Conservation (phyloP, 2,113 vertebrate genomes). For the Psittacula cyanocephala region DNA sequence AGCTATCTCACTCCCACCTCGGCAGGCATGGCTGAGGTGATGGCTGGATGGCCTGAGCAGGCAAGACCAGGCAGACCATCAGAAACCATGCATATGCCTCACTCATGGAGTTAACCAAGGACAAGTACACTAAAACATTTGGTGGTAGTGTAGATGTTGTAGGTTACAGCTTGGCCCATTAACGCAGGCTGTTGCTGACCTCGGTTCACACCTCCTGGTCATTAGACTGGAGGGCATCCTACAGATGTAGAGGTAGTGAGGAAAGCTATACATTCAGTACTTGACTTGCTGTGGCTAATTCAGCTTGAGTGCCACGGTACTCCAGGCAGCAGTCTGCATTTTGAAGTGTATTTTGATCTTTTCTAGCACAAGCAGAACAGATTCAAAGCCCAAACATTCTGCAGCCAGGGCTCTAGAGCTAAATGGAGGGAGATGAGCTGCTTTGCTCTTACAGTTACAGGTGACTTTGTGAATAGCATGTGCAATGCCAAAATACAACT, state of each 20-base stretch:
- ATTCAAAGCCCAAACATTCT: neutral
- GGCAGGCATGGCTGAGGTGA: neutral
- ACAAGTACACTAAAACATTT: fast-evolving
- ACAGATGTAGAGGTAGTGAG: neutral
- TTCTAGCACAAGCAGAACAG: neutral
- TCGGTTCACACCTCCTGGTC: neutral
- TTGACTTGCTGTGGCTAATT: neutral
- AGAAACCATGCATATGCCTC: fast-evolving
- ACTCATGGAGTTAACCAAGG: neutral
- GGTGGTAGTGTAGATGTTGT: neutral
- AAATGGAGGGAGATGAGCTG: neutral
- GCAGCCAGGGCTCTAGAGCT: neutral
- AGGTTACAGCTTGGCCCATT: neutral
- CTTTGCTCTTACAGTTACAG: constrained; percentile 5
- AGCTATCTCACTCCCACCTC: neutral
- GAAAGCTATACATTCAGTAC: neutral
- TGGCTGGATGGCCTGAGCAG: neutral
- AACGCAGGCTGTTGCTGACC: neutral
- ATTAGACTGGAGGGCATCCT: neutral
- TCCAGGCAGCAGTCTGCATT: neutral
- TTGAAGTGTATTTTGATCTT: neutral
- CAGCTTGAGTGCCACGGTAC: neutral
- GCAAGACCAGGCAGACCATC: neutral
- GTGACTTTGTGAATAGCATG: neutral
- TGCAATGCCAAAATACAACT: neutral